Evolutionary conservation across 1,140 invertebrate species (phyloP).

Genomic region (Amphibalanus amphitrite): DNA sequence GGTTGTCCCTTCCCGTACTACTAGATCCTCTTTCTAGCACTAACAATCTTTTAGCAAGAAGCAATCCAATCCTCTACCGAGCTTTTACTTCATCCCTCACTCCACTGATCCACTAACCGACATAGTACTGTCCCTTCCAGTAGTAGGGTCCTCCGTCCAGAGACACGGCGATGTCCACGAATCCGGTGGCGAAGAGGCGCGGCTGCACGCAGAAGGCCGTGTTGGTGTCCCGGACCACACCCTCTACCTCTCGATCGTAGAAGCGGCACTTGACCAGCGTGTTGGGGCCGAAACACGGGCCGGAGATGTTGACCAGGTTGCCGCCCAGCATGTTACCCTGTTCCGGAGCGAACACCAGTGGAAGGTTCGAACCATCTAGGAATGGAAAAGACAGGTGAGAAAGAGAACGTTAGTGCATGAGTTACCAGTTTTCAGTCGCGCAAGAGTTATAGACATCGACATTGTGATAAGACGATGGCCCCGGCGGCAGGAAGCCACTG

Average conservation of each 20-base stretch:
- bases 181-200: constrained; percentile 71
- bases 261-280: constrained; percentile 53
- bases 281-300: constrained; percentile 62
- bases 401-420: too few species aligned
- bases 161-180: constrained; percentile 69
- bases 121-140: constrained; percentile 81
- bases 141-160: constrained; percentile 58
- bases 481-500: too few species aligned
- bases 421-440: too few species aligned
- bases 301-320: constrained; percentile 84
- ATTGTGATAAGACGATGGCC: too few species aligned
- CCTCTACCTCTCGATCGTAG: constrained; percentile 24
- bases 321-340: constrained; percentile 90
- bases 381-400: too few species aligned
- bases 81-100: too few species aligned
- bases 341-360: constrained; percentile 73
- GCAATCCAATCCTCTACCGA: too few species aligned
- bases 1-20: too few species aligned
- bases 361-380: constrained; percentile 54
- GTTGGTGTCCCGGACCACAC: constrained; percentile 32
- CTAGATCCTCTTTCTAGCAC: too few species aligned
- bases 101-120: constrained; percentile 65
- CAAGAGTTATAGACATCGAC: too few species aligned
- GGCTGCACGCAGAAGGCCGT: constrained; percentile 77
- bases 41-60: too few species aligned